phyloP scores from a whole-genome alignment of 2,888 invertebrate species.

The Megamerina dolium region DNA sequence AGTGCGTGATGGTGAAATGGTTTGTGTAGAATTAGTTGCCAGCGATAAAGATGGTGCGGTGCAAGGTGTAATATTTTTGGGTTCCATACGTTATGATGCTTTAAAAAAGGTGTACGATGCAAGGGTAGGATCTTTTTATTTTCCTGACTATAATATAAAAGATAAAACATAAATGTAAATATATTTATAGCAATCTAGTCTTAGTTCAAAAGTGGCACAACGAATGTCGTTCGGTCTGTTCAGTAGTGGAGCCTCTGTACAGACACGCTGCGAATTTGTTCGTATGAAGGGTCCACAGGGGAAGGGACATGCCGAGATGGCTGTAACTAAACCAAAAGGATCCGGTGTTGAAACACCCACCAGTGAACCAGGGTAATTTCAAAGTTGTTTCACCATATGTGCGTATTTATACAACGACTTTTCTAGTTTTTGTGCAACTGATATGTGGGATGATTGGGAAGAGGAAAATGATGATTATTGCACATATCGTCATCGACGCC shows the following conservation, averaged over 20 bases:
- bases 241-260: constrained; percentile 64
- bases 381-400: not conserved
- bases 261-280: constrained; percentile 90
- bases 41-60: constrained; percentile 78
- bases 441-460: constrained; percentile 89
- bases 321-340: constrained; percentile 85
- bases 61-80: constrained; percentile 93
- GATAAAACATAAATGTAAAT: not conserved
- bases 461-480: constrained; percentile 81
- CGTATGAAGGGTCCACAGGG: constrained; percentile 96
- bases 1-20: constrained; percentile 97
- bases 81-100: constrained; percentile 96
- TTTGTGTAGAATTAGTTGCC: constrained; percentile 95
- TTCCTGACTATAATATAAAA: not conserved
- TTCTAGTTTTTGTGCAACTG: constrained; percentile 64
- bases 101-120: constrained; percentile 94
- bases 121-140: constrained; percentile 56
- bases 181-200: constrained; percentile 70
- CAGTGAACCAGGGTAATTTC: constrained; percentile 68
- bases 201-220: constrained; percentile 91
- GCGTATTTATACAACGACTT: not conserved
- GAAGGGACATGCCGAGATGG: constrained; percentile 97
- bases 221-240: constrained; percentile 91
- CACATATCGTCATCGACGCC: constrained; percentile 70
- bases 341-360: constrained; percentile 93